Evolutionary conservation across 2,113 vertebrate species (phyloP).

Genomic region (Camelus bactrianus): DNA sequence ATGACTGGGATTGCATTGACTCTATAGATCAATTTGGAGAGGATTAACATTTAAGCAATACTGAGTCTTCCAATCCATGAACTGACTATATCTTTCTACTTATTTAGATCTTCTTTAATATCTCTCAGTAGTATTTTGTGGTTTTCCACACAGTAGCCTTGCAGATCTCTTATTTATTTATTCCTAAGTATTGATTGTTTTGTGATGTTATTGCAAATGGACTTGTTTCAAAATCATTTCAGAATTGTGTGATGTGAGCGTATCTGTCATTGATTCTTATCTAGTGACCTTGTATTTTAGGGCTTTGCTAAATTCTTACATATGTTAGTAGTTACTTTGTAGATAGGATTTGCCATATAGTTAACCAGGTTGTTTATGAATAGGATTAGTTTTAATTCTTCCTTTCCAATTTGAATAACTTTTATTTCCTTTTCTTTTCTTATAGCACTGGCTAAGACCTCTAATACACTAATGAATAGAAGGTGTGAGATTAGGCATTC

Average conservation of each 20-base stretch:
- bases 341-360: background rate
- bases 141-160: background rate
- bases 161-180: background rate
- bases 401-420: background rate
- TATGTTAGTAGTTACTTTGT: background rate
- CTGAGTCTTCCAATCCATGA: background rate
- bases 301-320: background rate
- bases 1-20: background rate
- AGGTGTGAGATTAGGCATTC: background rate
- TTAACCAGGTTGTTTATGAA: background rate
- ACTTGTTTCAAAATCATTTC: background rate
- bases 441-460: background rate
- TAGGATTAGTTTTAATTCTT: background rate
- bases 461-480: background rate
- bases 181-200: background rate
- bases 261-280: background rate
- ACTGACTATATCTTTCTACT: background rate
- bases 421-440: slow-evolving; percentile 1
- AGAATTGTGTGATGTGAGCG: background rate
- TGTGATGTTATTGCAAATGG: background rate
- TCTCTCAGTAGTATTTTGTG: background rate
- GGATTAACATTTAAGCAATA: background rate
- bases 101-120: background rate
- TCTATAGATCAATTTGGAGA: background rate
- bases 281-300: background rate